Conservation (phyloP, 2,797 vertebrate species). For the Pyrocephalus nanus region DNA sequence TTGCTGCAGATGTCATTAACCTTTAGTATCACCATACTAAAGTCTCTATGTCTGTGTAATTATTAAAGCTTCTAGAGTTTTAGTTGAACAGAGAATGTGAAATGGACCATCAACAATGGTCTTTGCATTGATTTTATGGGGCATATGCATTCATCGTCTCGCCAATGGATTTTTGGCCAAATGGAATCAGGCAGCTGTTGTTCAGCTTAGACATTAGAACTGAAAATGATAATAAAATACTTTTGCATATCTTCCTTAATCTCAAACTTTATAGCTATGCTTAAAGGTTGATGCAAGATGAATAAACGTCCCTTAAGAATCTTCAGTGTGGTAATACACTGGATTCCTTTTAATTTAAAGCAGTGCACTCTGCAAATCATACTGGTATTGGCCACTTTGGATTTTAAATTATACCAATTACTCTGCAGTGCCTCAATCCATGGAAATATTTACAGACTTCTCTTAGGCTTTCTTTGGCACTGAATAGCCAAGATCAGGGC, state of each 20-base stretch:
- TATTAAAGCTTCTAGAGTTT: background rate
- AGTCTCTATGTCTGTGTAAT: background rate
- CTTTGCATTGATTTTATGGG: background rate
- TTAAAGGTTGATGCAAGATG: conserved; percentile 28
- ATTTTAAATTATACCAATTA: background rate
- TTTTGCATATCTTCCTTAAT: conserved; percentile 38
- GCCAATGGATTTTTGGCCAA: conserved; percentile 19
- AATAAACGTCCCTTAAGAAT: conserved; percentile 21
- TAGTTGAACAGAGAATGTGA: background rate
- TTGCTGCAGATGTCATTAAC: background rate
- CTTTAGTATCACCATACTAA: background rate
- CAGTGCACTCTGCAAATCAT: background rate
- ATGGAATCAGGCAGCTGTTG: conserved; percentile 21
- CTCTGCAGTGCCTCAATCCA: background rate
- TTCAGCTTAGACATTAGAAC: conserved; percentile 20
- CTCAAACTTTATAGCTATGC: conserved; percentile 1
- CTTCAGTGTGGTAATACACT: background rate
- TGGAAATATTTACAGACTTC: background rate
- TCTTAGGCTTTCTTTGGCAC: background rate
- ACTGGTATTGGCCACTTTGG: background rate
- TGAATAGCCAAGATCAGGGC: background rate
- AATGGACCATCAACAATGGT: background rate
- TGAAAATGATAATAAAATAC: conserved; percentile 53
- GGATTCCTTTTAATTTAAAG: conserved; percentile 27
- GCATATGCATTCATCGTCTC: background rate